phyloP scores from a whole-genome alignment of 2,888 invertebrate genomes.

The Troides aeacus region DNA sequence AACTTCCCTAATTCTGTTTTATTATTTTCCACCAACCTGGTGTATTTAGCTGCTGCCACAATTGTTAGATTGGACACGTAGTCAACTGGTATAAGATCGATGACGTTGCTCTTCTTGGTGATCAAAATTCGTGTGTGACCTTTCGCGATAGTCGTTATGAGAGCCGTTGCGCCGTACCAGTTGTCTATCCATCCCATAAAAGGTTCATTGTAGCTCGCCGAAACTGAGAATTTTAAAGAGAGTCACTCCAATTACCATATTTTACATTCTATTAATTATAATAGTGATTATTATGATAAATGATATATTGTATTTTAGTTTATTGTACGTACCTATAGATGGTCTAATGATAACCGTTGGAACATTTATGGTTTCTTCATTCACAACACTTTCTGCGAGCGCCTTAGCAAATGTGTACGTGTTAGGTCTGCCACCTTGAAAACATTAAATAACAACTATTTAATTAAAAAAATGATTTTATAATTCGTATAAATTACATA shows the following conservation, averaged over 20 bases:
- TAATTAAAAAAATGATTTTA: too few species aligned
- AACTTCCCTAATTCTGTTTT: too few species aligned
- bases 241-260: too few species aligned
- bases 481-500: too few species aligned
- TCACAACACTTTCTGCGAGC: slow-evolving; percentile 41
- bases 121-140: slow-evolving; percentile 86
- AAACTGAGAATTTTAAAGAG: slow-evolving; percentile 24
- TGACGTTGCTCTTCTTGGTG: slow-evolving; percentile 83
- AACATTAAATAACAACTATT: neutral
- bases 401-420: slow-evolving; percentile 47
- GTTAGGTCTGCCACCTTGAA: slow-evolving; percentile 43
- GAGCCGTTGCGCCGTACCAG: slow-evolving; percentile 90
- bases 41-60: slow-evolving; percentile 47
- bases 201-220: slow-evolving; percentile 75
- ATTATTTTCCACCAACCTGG: slow-evolving; percentile 33
- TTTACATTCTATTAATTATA: neutral
- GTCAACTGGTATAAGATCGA: slow-evolving; percentile 90
- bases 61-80: slow-evolving; percentile 83
- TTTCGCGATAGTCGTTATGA: slow-evolving; percentile 82
- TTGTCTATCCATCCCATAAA: slow-evolving; percentile 95
- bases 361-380: slow-evolving; percentile 36
- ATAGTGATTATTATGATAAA: neutral
- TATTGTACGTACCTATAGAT: slow-evolving; percentile 19
- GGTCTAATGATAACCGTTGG: slow-evolving; percentile 51
- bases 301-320: neutral